Evolutionary conservation across 2,113 vertebrate genomes (phyloP), one percentile per base, ranked within the genome.

Genomic region (Perca fluviatilis): DNA sequence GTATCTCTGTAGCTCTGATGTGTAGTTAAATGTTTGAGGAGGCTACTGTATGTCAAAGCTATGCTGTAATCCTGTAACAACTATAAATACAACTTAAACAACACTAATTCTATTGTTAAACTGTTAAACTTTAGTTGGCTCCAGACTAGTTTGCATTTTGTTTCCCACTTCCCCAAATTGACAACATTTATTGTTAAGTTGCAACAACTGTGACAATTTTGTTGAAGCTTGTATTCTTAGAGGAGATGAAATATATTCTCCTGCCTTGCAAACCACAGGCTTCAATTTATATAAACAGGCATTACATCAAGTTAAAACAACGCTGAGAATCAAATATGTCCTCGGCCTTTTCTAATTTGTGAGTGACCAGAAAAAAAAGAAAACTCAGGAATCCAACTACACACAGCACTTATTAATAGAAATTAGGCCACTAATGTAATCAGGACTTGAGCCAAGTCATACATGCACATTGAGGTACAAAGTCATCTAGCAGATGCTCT

Each of bases 381-480:
- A 56, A 68, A 53, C 18, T 64, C 40, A 36, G 18, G 33, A 58
- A 74, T 84, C 68, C 51, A 73, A 46, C 64, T 54, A 70, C 73
- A 86, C 63, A 53, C 43, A 70, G 68, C 30, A 69, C 65, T 81
- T 90, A 90, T 90, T 91, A 86, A 83, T 89, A 88, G 82, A 88
- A 89, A 91, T 60, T 51, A 89, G 92, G 87, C 16, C 87, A 86
- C 79, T 83, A 86, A 89, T 43, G 2, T 77, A 86, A 82, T 82
- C 27, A 67, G 36, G 71, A 69, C 68, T 63, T 82, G 54, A 3
- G 77, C 67, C 49, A 67, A 63, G 72, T 78, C 62, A 88, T 70
- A 66, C 77, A 85, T 67, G 82, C 74, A 79, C 68, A 66, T 76
- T 65, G 76, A 82, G 54, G 66, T 54, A 77, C 67, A 33, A 63